Base-by-base conservation (phyloP, 2,797 vertebrate genomes). In the Percopsis omiscomaycus region DNA sequence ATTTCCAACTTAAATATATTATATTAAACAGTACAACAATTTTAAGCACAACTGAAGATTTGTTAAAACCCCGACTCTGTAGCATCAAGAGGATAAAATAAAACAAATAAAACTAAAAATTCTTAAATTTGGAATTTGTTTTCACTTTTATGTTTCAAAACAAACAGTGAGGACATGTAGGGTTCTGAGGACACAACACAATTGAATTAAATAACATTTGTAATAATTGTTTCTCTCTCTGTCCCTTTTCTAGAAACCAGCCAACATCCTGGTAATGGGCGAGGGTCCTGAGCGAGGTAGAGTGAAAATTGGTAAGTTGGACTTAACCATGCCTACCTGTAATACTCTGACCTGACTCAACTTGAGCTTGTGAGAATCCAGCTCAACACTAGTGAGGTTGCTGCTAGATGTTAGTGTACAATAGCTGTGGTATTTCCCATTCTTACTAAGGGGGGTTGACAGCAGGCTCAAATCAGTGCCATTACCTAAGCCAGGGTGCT, bases 251-350 rank as follows among this genome's bases (percentile, higher is more conserved):
- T 90, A 99, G 97, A 99, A 99, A 94, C 96, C 97, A 89, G 96
- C 96, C 67, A 99, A 98, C 91, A 99, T 98, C 92, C 91, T 99
- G 90, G 97, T 99, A 87, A 99, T 99, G 97, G 97, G 97, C 74
- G 97, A 98, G 91, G 97, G 97, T 74, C 94, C 90, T 1, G 96
- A 98, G 85, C 93, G 96, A 89, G 96, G 96, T 90, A 89, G 96
- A 91, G 97, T 99, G 78, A 98, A 99, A 94, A 99, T 99, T 78
- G 97, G 97, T 98, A 93, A 90, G 86, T 11, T 44, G 4, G 13
- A 27, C 12, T 56, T 4, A 44, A 6, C 37, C 22, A 47, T 12
- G n/a, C 14, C 5, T 4, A 2, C 54, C 28, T 10, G 1, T 45
- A 16, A 32, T 46, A 46, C n/a, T 50, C 14, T 42, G n/a, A 37